These are phyloP conservation scores for Brassicogethes aeneus DNA, from an alignment of 2,888 invertebrate genomes.

Conservation along the genomic window DNA sequence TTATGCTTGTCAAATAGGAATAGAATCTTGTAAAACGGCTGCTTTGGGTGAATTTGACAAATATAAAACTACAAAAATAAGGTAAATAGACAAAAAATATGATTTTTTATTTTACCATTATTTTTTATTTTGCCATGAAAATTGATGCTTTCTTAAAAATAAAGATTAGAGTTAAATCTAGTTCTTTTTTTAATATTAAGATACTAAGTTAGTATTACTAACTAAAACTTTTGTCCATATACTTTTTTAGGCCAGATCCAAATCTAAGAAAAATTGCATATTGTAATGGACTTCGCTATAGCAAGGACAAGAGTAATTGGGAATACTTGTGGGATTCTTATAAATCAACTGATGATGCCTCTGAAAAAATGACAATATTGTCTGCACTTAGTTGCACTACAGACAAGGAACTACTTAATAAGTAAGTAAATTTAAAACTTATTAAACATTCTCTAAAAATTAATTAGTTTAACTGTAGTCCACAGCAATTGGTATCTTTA, in stretches of 20 bases:
- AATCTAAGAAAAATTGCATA: conserved; percentile 65
- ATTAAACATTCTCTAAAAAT: not conserved
- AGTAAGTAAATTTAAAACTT: conserved; percentile 35
- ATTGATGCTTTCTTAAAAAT: too few species aligned
- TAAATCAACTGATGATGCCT: conserved; percentile 46
- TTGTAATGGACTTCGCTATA: conserved; percentile 62
- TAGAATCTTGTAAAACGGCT: conserved; percentile 47
- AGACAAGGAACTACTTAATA: conserved; percentile 44
- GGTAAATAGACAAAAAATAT: not conserved
- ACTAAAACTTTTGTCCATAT: too few species aligned
- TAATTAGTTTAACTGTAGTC: too few species aligned
- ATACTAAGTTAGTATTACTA: too few species aligned
- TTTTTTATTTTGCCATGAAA: too few species aligned
- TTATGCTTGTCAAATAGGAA: conserved; percentile 55
- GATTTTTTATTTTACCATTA: not conserved
- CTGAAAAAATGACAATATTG: conserved; percentile 61
- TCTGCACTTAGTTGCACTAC: conserved; percentile 59
- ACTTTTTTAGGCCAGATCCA: conserved; percentile 44
- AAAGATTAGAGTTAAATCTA: too few species aligned
- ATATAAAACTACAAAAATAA: conserved; percentile 18
- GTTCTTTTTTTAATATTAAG: too few species aligned
- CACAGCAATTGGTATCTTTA: too few species aligned
- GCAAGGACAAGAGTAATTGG: conserved; percentile 51
- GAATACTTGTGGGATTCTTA: conserved; percentile 52
- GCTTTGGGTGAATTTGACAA: conserved; percentile 36